phyloP scores from a whole-genome alignment of 1,140 invertebrate species.

The Cylas formicarius region DNA sequence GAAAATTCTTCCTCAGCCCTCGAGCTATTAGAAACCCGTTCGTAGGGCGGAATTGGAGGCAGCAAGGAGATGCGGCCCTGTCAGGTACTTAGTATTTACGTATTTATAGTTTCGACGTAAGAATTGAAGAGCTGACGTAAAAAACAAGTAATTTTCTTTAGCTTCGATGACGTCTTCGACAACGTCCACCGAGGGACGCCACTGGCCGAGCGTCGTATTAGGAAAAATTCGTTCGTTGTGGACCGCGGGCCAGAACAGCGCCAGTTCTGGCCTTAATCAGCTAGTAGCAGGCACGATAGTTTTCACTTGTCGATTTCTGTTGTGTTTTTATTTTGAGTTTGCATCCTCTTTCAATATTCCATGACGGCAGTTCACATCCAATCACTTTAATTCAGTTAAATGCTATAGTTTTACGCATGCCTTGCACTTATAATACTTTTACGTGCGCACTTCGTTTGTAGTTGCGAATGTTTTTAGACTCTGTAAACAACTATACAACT shows the following conservation, averaged over 20 bases:
- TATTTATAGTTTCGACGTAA: neutral
- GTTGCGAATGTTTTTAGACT: no score
- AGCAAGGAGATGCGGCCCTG: constrained; percentile 45
- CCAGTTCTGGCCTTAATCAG: constrained; percentile 68
- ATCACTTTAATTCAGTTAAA: no score
- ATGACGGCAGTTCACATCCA: no score
- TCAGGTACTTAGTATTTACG: constrained; percentile 49
- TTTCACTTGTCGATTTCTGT: constrained; percentile 22
- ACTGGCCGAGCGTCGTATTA: constrained; percentile 70
- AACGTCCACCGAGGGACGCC: constrained; percentile 50
- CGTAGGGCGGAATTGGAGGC: constrained; percentile 43
- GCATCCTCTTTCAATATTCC: constrained; percentile 1
- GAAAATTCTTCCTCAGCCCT: constrained; percentile 71
- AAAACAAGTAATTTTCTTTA: constrained; percentile 12
- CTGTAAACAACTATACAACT: no score
- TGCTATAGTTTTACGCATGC: neutral
- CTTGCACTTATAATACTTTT: no score
- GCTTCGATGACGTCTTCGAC: constrained; percentile 44
- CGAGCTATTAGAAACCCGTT: constrained; percentile 69
- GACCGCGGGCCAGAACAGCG: constrained; percentile 62
- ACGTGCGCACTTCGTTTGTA: no score
- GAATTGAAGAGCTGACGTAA: no score
- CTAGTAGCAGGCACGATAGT: constrained; percentile 52
- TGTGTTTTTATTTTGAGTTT: constrained; percentile 13
- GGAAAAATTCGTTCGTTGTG: constrained; percentile 81